phyloP scores from a whole-genome alignment of 2,797 vertebrate species.

The Lerista edwardsae region DNA sequence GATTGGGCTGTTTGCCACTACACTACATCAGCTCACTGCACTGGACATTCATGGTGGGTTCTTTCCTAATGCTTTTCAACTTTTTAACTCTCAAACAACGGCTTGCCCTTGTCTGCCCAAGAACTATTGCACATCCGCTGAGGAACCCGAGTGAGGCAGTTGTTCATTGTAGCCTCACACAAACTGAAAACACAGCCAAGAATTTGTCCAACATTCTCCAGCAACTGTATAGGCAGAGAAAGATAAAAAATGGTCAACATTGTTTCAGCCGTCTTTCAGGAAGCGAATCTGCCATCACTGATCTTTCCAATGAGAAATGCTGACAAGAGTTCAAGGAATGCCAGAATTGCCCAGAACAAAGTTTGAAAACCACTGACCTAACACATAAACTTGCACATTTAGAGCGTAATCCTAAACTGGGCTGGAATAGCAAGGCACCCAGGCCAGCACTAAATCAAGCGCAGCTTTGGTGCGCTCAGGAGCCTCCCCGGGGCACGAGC shows the following conservation, averaged over 20 bases:
- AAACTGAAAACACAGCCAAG: background rate
- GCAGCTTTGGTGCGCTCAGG: too few relatives aligned
- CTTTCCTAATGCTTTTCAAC: background rate
- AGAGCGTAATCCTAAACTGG: background rate
- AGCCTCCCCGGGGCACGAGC: too few relatives aligned
- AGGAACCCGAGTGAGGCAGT: background rate
- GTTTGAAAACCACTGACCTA: background rate
- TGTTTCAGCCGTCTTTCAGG: background rate
- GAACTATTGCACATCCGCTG: background rate
- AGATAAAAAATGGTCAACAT: too few relatives aligned
- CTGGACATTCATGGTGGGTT: background rate
- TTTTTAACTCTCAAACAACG: background rate
- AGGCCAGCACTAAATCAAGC: too few relatives aligned
- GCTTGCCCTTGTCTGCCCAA: background rate
- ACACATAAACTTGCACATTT: background rate
- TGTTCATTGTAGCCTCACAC: too few relatives aligned
- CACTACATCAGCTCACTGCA: too few relatives aligned
- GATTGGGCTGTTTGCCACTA: too few relatives aligned
- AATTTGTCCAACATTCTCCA: too few relatives aligned
- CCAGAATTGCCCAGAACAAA: background rate
- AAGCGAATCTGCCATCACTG: background rate
- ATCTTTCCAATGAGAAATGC: background rate
- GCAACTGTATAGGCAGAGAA: too few relatives aligned
- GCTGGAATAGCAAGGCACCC: background rate
- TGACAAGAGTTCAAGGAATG: background rate